phyloP scores from a whole-genome alignment of 2,797 vertebrate genomes.

The Galagoides demidoff region DNA sequence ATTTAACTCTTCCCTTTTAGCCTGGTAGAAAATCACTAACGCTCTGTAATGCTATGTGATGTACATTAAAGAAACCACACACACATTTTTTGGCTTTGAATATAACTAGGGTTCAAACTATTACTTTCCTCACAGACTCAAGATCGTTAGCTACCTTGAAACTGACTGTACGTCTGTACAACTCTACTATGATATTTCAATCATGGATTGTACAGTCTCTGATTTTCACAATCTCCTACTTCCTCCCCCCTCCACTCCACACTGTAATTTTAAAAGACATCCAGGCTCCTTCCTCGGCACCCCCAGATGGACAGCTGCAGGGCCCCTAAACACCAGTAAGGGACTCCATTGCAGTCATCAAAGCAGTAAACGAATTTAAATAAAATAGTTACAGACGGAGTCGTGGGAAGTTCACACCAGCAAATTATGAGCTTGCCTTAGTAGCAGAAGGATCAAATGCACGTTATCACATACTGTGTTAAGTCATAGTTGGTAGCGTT shows the following conservation, averaged over 20 bases:
- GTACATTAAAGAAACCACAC: neutral
- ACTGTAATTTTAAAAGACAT: neutral
- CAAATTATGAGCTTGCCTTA: neutral
- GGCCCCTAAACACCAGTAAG: neutral
- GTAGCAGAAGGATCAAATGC: neutral
- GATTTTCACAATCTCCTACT: neutral
- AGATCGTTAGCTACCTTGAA: neutral
- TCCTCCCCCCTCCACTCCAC: neutral
- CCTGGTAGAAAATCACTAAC: neutral
- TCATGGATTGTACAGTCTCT: neutral
- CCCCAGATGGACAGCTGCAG: neutral
- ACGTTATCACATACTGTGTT: no score
- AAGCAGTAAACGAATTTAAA: neutral
- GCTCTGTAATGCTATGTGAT: neutral
- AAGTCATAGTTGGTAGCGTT: neutral
- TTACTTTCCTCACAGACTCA: neutral
- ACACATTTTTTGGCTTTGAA: neutral
- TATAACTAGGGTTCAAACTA: neutral
- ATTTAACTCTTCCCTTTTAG: neutral
- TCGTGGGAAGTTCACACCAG: neutral
- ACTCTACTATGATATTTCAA: neutral
- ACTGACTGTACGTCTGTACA: neutral
- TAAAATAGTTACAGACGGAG: neutral
- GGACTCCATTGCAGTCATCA: neutral
- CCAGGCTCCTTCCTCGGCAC: neutral